Evolutionary conservation across 1,140 invertebrate genomes (phyloP).

Genomic region (Solenopsis invicta): DNA sequence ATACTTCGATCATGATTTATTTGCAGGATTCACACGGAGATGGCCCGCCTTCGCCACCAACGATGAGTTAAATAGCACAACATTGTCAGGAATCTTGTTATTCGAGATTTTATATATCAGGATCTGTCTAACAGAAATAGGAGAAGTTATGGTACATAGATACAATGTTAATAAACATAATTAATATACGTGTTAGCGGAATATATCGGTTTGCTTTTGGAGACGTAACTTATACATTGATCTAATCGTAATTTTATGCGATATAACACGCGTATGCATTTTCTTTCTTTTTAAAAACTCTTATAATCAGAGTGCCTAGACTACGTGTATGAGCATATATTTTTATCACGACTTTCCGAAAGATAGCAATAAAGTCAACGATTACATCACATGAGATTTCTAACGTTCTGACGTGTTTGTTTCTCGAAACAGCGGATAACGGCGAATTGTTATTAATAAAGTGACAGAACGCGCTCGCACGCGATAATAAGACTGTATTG

Average conservation of each 20-base stretch:
- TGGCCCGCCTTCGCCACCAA: slow-evolving; percentile 79
- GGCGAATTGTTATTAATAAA: not conserved
- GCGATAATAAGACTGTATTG: slow-evolving; percentile 10
- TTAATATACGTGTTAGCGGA: not conserved
- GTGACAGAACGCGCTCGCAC: not conserved
- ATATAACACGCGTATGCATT: not conserved
- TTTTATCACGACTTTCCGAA: slow-evolving; percentile 25
- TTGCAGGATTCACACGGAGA: slow-evolving; percentile 78
- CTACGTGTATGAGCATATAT: slow-evolving; percentile 18
- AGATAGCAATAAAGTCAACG: not conserved
- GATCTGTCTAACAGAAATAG: slow-evolving; percentile 32
- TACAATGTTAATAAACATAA: not conserved
- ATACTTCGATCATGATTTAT: slow-evolving; percentile 27
- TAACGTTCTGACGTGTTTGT: not conserved
- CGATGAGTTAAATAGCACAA: slow-evolving; percentile 73
- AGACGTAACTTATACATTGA: slow-evolving; percentile 3
- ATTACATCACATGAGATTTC: not conserved
- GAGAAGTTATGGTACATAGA: not conserved
- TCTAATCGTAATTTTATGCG: slow-evolving; percentile 28
- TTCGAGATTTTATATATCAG: slow-evolving; percentile 39
- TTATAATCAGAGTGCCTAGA: not conserved
- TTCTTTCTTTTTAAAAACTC: slow-evolving; percentile 7
- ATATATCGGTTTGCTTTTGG: not conserved
- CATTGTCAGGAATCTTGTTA: slow-evolving; percentile 33
- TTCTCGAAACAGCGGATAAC: not conserved